phyloP scores from a whole-genome alignment of 2,113 vertebrate species.

The Tenrec ecaudatus region DNA sequence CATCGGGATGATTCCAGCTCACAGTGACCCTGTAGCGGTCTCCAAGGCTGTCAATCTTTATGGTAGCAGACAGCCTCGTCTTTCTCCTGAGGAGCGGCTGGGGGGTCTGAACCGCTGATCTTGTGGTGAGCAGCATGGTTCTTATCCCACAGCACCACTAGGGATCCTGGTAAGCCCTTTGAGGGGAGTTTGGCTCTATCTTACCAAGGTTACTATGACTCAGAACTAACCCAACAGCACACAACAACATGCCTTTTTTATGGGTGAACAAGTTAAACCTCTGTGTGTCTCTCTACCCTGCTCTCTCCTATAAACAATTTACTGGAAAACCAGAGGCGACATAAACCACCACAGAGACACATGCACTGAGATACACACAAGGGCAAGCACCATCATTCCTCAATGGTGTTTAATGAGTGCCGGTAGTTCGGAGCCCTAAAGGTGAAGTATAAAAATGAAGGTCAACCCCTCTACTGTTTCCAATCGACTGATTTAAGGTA shows the following conservation, averaged over 20 bases:
- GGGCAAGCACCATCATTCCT: background rate
- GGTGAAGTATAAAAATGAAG: slow-evolving; percentile 27
- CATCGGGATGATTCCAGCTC: too few relatives aligned
- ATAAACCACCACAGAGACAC: background rate
- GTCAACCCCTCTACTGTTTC: slow-evolving; percentile 34
- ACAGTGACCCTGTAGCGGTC: too few relatives aligned
- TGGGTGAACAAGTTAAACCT: background rate
- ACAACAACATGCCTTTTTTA: background rate
- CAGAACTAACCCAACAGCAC: background rate
- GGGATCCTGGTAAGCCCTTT: background rate
- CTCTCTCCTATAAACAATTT: background rate
- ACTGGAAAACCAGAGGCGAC: slow-evolving; percentile 13
- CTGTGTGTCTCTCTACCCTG: background rate
- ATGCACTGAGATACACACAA: background rate
- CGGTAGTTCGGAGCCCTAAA: background rate
- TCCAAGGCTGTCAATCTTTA: too few relatives aligned
- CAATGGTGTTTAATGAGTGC: background rate
- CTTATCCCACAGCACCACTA: too few relatives aligned
- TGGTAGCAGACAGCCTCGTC: too few relatives aligned
- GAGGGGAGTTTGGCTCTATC: background rate
- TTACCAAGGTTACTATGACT: background rate
- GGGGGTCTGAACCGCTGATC: too few relatives aligned
- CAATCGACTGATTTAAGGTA: background rate
- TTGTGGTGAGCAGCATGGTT: too few relatives aligned
- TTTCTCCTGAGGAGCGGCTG: too few relatives aligned